A percentile compares a stretch with the other conserved stretches of the same genome.
Conservation (phyloP, 1,140 invertebrate species). For the Ostrea denselamellosa region DNA sequence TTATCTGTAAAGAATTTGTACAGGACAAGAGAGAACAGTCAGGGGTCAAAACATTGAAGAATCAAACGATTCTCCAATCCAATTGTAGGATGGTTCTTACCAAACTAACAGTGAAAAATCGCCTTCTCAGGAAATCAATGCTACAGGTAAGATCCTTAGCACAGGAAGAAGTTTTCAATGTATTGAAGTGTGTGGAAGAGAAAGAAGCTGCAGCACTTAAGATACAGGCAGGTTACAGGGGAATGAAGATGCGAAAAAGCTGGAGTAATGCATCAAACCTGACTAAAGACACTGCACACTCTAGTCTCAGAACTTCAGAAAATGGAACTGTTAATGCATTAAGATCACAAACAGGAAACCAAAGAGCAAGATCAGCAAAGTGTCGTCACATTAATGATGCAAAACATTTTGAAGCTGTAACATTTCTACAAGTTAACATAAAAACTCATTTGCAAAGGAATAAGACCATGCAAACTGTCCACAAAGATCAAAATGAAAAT, state of each 20-base stretch:
- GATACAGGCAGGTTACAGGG: slow-evolving; percentile 28
- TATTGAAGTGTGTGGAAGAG: slow-evolving; percentile 43
- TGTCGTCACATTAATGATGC: not conserved
- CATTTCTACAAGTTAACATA: not conserved
- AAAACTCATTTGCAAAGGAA: not conserved
- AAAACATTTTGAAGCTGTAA: not conserved
- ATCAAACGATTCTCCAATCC: not conserved
- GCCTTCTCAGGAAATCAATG: slow-evolving; percentile 25
- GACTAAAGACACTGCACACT: not conserved
- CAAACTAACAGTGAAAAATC: not conserved
- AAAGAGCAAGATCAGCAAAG: not conserved
- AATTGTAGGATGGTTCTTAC: not conserved
- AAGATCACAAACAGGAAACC: not conserved
- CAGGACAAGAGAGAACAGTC: not conserved
- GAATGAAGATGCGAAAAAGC: slow-evolving; percentile 79
- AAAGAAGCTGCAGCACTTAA: slow-evolving; percentile 79
- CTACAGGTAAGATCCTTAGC: slow-evolving; percentile 30
- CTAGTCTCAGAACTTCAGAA: not conserved
- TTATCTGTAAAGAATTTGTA: not conserved
- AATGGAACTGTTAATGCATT: not conserved
- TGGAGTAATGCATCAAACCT: slow-evolving; percentile 80
- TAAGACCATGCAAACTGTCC: not conserved
- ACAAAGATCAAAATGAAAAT: slow-evolving; percentile 67
- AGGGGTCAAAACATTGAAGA: not conserved
- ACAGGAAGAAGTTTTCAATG: slow-evolving; percentile 46